Evolutionary conservation across 2,797 vertebrate genomes (phyloP).

Genomic region (Anabacerthia variegaticeps): DNA sequence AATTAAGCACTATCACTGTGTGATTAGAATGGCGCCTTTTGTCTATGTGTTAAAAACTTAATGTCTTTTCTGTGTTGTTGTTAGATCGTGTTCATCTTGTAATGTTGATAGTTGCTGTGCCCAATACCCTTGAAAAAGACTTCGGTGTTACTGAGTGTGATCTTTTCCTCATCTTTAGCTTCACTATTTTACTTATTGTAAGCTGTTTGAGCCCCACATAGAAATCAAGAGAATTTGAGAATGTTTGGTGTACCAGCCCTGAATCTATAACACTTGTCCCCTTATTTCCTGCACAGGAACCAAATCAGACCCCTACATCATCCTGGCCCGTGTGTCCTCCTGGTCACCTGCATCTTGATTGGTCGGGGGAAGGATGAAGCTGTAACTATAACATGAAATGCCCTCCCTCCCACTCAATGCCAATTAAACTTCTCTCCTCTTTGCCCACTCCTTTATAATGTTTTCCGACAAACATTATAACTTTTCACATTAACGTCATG

Average conservation of each 20-base stretch:
- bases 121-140: background rate
- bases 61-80: background rate
- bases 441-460: background rate
- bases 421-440: background rate
- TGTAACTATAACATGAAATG: background rate
- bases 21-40: background rate
- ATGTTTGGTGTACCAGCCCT: background rate
- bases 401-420: background rate
- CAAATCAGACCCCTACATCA: background rate
- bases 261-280: background rate
- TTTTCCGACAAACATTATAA: background rate
- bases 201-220: fast-evolving
- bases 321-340: fast-evolving
- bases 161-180: background rate
- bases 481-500: background rate
- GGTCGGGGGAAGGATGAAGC: background rate
- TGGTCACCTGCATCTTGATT: background rate
- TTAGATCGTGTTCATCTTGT: background rate
- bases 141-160: background rate
- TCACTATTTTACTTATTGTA: background rate
- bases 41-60: background rate
- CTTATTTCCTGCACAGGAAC: fast-evolving
- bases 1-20: background rate
- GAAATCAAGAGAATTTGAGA: background rate
- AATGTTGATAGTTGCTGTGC: background rate